These are phyloP conservation scores for Columba janthina DNA, from an alignment of 2,113 vertebrate species.

Conservation along the genomic window DNA sequence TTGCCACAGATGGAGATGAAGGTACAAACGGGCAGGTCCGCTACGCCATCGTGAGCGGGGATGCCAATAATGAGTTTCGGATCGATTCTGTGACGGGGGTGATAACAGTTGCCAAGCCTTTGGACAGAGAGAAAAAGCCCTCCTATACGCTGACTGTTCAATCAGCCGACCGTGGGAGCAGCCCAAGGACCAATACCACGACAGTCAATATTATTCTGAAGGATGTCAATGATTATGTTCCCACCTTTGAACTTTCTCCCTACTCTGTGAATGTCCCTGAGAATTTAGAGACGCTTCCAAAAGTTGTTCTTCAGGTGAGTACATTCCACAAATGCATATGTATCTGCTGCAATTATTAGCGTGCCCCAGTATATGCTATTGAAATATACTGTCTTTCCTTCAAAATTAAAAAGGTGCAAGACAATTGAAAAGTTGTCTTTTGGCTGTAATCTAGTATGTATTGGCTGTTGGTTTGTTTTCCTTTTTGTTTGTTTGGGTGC, in stretches of 20 bases:
- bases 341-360: background rate
- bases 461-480: background rate
- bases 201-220: conserved; percentile 84
- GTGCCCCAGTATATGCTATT: background rate
- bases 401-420: background rate
- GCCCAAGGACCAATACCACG: conserved; percentile 80
- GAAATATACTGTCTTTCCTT: background rate
- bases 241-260: conserved; percentile 89
- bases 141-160: conserved; percentile 86
- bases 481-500: background rate
- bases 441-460: background rate
- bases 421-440: background rate
- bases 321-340: background rate
- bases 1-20: conserved; percentile 86
- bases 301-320: conserved; percentile 90
- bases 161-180: conserved; percentile 89
- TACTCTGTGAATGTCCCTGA: conserved; percentile 88
- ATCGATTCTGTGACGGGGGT: conserved; percentile 92
- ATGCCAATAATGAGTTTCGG: conserved; percentile 82
- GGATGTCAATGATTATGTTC: conserved; percentile 91
- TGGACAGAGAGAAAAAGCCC: conserved; percentile 85
- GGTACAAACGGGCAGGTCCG: conserved; percentile 93
- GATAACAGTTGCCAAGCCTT: conserved; percentile 87
- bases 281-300: conserved; percentile 83
- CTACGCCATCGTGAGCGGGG: conserved; percentile 82